Evolutionary conservation across 2,113 vertebrate species (phyloP), one percentile per base, ranked within the genome.

Genomic region (Apaloderma vittatum): DNA sequence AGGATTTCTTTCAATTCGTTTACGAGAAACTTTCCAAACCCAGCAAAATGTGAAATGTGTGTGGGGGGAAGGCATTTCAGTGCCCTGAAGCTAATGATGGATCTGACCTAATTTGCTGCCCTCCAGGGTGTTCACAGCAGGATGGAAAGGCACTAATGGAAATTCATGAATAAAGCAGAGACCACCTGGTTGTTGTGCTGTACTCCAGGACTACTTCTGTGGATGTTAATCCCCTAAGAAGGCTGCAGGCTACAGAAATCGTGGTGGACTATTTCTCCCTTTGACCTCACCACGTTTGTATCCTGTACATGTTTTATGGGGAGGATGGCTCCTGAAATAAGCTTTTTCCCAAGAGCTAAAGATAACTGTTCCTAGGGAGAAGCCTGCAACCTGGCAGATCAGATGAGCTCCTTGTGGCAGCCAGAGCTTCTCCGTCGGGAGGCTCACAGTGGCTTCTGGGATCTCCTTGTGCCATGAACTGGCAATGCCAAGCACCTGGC

Each of bases 271-370:
- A 3, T 81, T 86, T 70, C 58, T 81, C 21, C 29, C 13, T 65
- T 21, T 76, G 20, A 40, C 51, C 63, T 26, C 37, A 71, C 37
- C 8, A 3, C 23, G 57, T 32, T 48, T 71, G 24, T 65, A 29
- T n/a, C 45, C 6, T 27, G 5, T 24, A 4, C 0, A 0, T 62
- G 30, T 55, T 66, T 61, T 55, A 48, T 1, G 3, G 29, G 36
- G 24, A 58, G 24, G 24, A 17, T 63, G 43, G 43, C 46, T 81
- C 46, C 51, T 76, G 37, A 54, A 75, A 75, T 34, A 58, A 65
- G 37, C 17, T 12, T 27, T 45, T 43, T 68, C 54, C 37, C 27
- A 59, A 34, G 21, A 70, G 15, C 30, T 49, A 43, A 66, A 58
- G 23, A 13, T 30, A 32, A 17, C 21, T 63, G 45, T 62, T 63